Percentiles rank a stretch among this genome's conserved stretches.
These are phyloP conservation scores for Aurelia coerulea DNA, from an alignment of 30 jellyfish, hydroid and myxozoan genomes.

Conservation along the genomic window DNA sequence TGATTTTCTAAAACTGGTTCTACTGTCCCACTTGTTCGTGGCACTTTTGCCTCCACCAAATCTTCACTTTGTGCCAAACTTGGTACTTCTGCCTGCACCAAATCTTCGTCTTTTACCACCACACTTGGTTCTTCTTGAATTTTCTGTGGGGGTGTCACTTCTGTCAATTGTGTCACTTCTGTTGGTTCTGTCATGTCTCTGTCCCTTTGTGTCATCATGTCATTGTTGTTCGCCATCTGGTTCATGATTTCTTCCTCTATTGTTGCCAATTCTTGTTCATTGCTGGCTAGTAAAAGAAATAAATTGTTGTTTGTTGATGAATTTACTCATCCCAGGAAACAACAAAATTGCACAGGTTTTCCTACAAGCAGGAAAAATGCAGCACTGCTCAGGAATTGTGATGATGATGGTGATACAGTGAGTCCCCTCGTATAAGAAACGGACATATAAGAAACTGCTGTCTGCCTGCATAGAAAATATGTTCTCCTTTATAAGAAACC, in stretches of 20 bases:
- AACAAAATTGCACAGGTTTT: background rate
- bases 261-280: constrained; percentile 5
- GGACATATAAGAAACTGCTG: too few species aligned
- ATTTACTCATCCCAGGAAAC: background rate
- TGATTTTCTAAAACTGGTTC: too few species aligned
- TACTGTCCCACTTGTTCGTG: too few species aligned
- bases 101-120: background rate
- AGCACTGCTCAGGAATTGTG: background rate
- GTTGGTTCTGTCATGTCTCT: too few species aligned
- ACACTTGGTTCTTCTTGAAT: background rate
- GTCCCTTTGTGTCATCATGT: too few species aligned
- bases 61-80: background rate
- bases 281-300: constrained; percentile 37
- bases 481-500: too few species aligned
- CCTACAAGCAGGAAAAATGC: background rate
- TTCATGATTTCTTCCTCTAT: constrained; percentile 11
- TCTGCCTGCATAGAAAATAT: too few species aligned
- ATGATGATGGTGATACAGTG: too few species aligned
- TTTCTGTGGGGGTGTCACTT: background rate
- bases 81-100: background rate
- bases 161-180: too few species aligned
- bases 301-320: background rate
- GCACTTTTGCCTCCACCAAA: background rate
- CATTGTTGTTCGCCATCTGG: too few species aligned
- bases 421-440: too few species aligned